Evolutionary conservation across 2,797 vertebrate species (phyloP).

Genomic region (Coreius guichenoti): DNA sequence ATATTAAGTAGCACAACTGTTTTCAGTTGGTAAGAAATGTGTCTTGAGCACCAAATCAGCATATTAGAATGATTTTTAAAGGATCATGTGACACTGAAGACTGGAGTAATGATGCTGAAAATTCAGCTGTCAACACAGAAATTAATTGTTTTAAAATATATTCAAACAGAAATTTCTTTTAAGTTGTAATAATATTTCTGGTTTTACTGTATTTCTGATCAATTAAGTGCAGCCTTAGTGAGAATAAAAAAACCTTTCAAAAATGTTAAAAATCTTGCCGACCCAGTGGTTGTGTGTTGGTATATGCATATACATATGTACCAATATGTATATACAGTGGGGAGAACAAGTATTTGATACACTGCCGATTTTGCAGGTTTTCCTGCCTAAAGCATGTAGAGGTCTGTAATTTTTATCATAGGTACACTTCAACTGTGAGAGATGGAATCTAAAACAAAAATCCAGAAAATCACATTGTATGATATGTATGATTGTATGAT

Average conservation of each 20-base stretch:
- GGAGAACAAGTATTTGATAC: no score
- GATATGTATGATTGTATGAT: no score
- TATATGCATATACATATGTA: no score
- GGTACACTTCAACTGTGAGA: no score
- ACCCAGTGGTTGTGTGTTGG: background rate
- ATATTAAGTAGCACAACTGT: background rate
- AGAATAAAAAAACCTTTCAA: background rate
- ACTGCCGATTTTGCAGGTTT: no score
- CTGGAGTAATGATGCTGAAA: background rate
- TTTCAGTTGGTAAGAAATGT: background rate
- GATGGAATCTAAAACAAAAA: no score
- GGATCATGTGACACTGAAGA: background rate
- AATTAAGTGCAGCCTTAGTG: background rate
- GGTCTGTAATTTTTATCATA: no score
- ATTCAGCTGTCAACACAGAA: background rate
- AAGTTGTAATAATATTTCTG: background rate
- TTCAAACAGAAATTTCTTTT: background rate
- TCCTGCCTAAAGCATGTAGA: no score
- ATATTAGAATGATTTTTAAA: background rate
- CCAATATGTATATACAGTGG: no score
- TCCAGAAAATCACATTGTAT: no score
- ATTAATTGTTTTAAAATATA: background rate
- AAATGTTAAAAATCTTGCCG: background rate
- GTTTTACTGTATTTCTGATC: background rate
- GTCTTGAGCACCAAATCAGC: background rate